Evolutionary conservation across 2,113 vertebrate species (phyloP).

Genomic region (Hepsetus odoe): DNA sequence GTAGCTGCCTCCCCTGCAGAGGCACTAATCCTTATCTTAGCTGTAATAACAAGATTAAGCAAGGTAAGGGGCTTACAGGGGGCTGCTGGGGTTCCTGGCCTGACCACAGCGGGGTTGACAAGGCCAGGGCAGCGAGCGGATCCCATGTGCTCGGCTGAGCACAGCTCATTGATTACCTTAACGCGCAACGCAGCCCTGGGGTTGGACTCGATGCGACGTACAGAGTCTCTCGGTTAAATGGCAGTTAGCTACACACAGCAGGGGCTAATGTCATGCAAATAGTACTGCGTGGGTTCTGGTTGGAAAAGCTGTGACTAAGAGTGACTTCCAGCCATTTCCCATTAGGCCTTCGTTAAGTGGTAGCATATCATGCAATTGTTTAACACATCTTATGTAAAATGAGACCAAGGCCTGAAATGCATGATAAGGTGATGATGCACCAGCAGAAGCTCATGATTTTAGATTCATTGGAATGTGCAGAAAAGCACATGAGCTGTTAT

Average conservation of each 20-base stretch:
- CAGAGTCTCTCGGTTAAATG: slow-evolving; percentile 50
- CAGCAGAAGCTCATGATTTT: background rate
- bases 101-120: slow-evolving; percentile 57
- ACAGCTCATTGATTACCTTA: slow-evolving; percentile 56
- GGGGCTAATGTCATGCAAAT: slow-evolving; percentile 52
- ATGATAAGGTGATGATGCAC: background rate
- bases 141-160: slow-evolving; percentile 33
- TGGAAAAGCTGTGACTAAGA: slow-evolving; percentile 49
- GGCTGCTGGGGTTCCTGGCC: slow-evolving; percentile 50
- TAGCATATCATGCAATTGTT: slow-evolving; percentile 30
- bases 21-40: slow-evolving; percentile 62
- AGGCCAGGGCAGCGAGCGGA: slow-evolving; percentile 50
- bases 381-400: slow-evolving; percentile 8
- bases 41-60: slow-evolving; percentile 61
- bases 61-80: slow-evolving; percentile 51
- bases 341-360: slow-evolving; percentile 32
- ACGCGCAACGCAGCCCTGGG: slow-evolving; percentile 49
- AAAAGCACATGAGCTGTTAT: no score
- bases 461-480: background rate
- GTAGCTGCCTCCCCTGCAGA: slow-evolving; percentile 39
- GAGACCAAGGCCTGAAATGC: background rate
- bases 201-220: slow-evolving; percentile 35
- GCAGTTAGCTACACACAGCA: slow-evolving; percentile 49
- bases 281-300: slow-evolving; percentile 36
- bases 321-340: slow-evolving; percentile 37